A percentile compares a stretch with the other conserved stretches of the same genome.
These are phyloP conservation scores for Lacerta agilis DNA, from an alignment of 2,797 vertebrate species.

Conservation along the genomic window DNA sequence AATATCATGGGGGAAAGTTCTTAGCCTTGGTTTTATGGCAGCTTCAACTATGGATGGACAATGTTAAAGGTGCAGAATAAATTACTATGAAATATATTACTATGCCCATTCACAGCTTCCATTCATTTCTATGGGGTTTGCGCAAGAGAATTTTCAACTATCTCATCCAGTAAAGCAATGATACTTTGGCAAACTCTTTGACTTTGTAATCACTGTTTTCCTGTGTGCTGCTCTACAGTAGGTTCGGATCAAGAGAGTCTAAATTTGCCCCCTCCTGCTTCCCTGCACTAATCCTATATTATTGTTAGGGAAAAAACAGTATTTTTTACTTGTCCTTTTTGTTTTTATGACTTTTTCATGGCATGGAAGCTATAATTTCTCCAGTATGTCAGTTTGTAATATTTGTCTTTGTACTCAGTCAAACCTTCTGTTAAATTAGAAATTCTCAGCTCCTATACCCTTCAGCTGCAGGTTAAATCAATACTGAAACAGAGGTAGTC, in stretches of 20 bases:
- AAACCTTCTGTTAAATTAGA: conserved; percentile 66
- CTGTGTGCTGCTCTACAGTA: not conserved
- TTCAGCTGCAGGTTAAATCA: conserved; percentile 75
- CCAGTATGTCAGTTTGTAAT: conserved; percentile 23
- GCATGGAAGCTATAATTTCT: conserved; percentile 27
- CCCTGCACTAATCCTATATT: not conserved
- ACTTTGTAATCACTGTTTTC: not conserved
- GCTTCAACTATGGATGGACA: not conserved
- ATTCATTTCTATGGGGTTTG: not conserved
- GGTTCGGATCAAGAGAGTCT: not conserved
- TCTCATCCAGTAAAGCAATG: not conserved
- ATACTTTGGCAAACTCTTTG: not conserved
- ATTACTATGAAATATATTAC: not conserved
- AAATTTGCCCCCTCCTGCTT: not conserved
- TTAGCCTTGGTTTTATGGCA: not conserved
- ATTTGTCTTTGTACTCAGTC: conserved; percentile 37
- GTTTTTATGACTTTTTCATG: not conserved
- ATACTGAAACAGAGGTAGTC: conserved; percentile 75
- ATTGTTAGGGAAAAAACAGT: not conserved
- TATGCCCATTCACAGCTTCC: not conserved
- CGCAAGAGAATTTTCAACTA: not conserved
- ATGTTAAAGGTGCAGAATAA: not conserved
- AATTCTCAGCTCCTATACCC: conserved; percentile 66
- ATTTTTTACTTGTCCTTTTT: conserved; percentile 10
- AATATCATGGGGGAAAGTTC: not conserved